Conservation (phyloP, 2,797 vertebrate species). For the Rhadinocentrus ornatus region DNA sequence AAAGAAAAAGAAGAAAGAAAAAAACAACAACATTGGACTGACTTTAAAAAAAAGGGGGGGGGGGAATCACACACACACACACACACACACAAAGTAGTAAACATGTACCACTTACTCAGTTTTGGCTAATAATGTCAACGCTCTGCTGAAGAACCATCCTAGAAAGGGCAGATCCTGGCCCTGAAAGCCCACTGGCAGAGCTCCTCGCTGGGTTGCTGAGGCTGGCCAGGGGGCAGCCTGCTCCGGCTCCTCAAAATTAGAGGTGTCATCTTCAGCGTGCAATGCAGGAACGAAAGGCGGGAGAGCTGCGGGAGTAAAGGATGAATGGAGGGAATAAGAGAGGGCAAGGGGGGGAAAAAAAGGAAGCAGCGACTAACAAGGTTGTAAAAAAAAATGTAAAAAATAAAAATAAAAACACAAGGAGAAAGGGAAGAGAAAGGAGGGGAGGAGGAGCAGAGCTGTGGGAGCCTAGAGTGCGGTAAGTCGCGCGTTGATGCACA, state of each 20-base stretch:
- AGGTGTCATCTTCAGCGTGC: constrained; percentile 98
- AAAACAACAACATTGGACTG: constrained; percentile 24
- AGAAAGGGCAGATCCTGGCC: constrained; percentile 97
- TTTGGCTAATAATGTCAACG: constrained; percentile 91
- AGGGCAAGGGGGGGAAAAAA: constrained; percentile 65
- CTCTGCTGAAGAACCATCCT: constrained; percentile 97
- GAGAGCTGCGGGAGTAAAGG: constrained; percentile 87
- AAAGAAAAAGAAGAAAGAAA: constrained; percentile 4
- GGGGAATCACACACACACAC: too few species aligned
- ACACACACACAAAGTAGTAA: constrained; percentile 35
- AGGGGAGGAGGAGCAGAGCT: constrained; percentile 60
- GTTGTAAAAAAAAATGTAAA: constrained; percentile 31
- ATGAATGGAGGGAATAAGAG: constrained; percentile 76
- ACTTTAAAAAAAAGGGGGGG: constrained; percentile 21
- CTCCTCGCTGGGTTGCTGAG: constrained; percentile 89
- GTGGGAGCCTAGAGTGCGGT: constrained; percentile 80
- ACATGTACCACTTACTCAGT: constrained; percentile 92
- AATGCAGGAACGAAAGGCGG: constrained; percentile 98
- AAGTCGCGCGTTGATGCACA: constrained; percentile 80
- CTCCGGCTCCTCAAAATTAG: constrained; percentile 99
- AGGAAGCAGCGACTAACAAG: constrained; percentile 36
- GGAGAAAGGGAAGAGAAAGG: constrained; percentile 69
- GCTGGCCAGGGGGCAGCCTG: constrained; percentile 89
- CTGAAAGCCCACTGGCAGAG: constrained; percentile 90
- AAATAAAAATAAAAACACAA: constrained; percentile 38